These are phyloP conservation scores for Antheraea mylitta DNA, from an alignment of 1,140 invertebrate genomes.

Conservation along the genomic window DNA sequence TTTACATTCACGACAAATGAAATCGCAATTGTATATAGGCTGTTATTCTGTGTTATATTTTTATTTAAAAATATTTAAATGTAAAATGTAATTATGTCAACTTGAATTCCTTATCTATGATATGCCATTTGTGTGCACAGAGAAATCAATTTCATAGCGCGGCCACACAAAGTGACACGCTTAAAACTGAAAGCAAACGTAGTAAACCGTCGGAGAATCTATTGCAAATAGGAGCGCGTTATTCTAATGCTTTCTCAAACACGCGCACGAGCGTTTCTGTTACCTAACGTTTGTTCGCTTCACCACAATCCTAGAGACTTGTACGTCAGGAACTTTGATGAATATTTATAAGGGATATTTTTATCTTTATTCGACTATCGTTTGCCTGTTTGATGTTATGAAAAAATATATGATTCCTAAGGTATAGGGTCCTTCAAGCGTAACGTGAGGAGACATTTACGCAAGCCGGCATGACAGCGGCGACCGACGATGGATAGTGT, in stretches of 20 bases:
- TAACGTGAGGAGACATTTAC: no score
- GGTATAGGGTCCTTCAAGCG: no score
- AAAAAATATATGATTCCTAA: no score
- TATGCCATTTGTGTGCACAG: background rate
- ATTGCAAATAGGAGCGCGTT: constrained; percentile 55
- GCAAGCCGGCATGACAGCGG: no score
- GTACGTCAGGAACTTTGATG: background rate
- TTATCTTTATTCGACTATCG: no score
- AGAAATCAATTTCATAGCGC: constrained; percentile 22
- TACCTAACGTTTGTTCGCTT: background rate
- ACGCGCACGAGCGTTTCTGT: constrained; percentile 16
- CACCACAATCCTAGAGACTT: background rate
- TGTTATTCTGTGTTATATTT: no score
- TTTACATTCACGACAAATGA: no score
- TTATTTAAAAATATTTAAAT: background rate
- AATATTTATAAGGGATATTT: background rate
- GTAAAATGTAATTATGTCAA: background rate
- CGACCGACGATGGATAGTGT: no score
- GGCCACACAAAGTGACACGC: constrained; percentile 58
- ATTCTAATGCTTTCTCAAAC: constrained; percentile 62
- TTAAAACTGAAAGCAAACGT: constrained; percentile 55
- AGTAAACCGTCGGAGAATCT: constrained; percentile 50
- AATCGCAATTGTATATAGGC: no score
- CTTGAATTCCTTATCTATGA: background rate
- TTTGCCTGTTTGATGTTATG: no score